Conservation (phyloP, 35 echinoderm and acorn worm genomes). For the Amphiura filiformis region DNA sequence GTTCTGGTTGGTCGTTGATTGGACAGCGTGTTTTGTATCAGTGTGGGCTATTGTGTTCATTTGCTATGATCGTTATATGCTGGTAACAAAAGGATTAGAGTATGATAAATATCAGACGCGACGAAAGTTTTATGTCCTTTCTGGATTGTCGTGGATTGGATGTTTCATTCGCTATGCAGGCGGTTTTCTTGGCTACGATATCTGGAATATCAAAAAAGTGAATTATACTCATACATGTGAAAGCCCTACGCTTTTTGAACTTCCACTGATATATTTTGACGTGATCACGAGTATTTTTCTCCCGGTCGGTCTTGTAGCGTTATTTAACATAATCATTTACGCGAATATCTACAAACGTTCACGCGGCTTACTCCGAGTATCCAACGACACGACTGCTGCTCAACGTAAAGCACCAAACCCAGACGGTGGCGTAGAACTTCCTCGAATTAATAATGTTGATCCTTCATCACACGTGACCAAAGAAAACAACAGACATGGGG, state of each 20-base stretch:
- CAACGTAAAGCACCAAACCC: background rate
- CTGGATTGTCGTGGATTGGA: background rate
- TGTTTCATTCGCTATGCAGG: background rate
- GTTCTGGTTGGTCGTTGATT: background rate
- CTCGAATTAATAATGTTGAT: background rate
- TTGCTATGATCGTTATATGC: background rate
- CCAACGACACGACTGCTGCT: background rate
- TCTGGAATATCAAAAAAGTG: background rate
- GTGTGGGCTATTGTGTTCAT: background rate
- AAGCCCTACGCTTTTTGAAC: background rate
- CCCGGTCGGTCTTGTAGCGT: background rate
- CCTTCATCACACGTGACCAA: background rate
- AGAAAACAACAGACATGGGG: background rate
- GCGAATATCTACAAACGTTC: background rate
- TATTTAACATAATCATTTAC: background rate
- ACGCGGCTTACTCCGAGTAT: background rate
- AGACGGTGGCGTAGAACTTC: background rate
- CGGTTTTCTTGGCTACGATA: background rate
- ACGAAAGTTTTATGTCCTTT: background rate
- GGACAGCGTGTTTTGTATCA: background rate
- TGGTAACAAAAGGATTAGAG: background rate
- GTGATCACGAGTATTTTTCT: background rate
- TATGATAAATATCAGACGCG: background rate
- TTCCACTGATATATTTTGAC: background rate
- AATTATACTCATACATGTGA: background rate